These are phyloP conservation scores for Icerya purchasi DNA, from an alignment of 2,888 invertebrate genomes.

Conservation along the genomic window DNA sequence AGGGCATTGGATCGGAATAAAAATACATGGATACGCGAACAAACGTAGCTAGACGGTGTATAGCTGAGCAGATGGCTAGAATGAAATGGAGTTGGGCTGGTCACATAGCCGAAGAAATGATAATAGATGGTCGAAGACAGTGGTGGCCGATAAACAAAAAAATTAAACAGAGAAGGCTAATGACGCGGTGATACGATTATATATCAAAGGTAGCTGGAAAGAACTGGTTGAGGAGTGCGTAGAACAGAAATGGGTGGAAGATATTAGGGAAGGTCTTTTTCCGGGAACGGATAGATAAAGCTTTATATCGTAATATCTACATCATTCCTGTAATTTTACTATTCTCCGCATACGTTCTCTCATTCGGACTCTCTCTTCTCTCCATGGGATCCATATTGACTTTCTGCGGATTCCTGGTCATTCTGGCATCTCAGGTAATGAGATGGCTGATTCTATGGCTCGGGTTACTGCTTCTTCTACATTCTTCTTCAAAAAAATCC, in stretches of 20 bases:
- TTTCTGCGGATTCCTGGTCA: too few relatives aligned
- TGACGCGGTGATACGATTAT: background rate
- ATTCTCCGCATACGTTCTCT: too few relatives aligned
- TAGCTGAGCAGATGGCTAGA: background rate
- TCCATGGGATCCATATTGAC: too few relatives aligned
- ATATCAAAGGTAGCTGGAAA: background rate
- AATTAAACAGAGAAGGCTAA: background rate
- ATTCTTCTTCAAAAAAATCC: too few relatives aligned
- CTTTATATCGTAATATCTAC: background rate
- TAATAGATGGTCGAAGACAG: background rate
- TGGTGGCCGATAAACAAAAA: background rate
- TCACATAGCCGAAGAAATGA: background rate
- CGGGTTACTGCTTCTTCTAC: too few relatives aligned
- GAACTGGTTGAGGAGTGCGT: background rate
- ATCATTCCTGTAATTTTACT: too few relatives aligned
- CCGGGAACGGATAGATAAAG: background rate
- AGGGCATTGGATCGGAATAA: too few relatives aligned
- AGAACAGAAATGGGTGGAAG: background rate
- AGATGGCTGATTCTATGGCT: too few relatives aligned
- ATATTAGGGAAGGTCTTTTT: background rate
- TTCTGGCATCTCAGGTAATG: too few relatives aligned
- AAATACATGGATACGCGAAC: background rate
- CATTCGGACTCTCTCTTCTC: too few relatives aligned
- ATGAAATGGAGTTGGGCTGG: background rate
- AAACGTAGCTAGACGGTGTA: background rate